These are phyloP conservation scores for Mastacembelus armatus DNA, from an alignment of 2,797 vertebrate genomes.

Conservation along the genomic window DNA sequence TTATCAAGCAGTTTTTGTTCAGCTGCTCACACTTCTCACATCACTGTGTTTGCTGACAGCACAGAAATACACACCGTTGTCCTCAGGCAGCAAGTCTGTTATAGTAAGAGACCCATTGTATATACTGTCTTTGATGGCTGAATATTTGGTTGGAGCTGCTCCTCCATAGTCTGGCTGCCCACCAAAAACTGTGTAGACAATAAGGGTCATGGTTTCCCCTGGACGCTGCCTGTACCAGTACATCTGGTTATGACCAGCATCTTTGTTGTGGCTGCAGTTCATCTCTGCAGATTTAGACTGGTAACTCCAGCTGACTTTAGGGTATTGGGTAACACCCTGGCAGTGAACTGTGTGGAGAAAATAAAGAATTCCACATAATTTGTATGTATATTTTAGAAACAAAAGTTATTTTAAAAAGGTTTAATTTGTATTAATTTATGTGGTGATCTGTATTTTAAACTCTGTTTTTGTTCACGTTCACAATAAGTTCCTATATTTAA, in stretches of 20 bases:
- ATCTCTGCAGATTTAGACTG: constrained; percentile 12
- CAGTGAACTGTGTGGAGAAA: constrained; percentile 17
- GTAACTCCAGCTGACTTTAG: constrained; percentile 24
- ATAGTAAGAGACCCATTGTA: constrained; percentile 17
- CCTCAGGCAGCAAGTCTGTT: constrained; percentile 22
- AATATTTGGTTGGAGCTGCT: constrained; percentile 30
- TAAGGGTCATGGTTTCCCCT: constrained; percentile 38
- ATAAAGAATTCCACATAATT: too few species aligned
- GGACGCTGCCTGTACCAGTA: constrained; percentile 56
- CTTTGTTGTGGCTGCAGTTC: constrained; percentile 49
- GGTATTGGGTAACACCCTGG: constrained; percentile 37
- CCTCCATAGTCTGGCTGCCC: constrained; percentile 1
- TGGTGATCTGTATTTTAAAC: too few species aligned
- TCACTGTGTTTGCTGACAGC: constrained; percentile 32
- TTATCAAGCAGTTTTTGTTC: constrained; percentile 29
- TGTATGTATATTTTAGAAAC: too few species aligned
- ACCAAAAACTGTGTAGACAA: constrained; percentile 23
- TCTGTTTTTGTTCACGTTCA: too few species aligned
- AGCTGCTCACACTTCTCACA: not conserved
- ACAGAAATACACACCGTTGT: constrained; percentile 41
- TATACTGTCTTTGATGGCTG: not conserved
- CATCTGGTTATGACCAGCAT: not conserved
- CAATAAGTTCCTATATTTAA: too few species aligned
- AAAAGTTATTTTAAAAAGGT: too few species aligned
- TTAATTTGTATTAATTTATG: too few species aligned